A percentile compares a stretch with the other conserved stretches of the same genome.
These are phyloP conservation scores for Brenthis hecate DNA, from an alignment of 2,888 invertebrate species.

Conservation along the genomic window DNA sequence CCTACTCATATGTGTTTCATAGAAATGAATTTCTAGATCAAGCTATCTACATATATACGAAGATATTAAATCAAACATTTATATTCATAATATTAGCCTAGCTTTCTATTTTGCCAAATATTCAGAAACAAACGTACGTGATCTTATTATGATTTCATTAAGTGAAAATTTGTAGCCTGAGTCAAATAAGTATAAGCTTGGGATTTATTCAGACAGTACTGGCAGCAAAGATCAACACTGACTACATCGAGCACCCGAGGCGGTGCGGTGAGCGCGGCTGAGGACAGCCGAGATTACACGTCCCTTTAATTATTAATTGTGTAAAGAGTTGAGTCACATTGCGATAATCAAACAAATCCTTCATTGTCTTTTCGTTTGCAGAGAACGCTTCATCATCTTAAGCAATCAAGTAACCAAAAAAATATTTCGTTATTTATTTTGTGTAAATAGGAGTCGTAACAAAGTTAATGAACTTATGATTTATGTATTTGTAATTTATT, in stretches of 20 bases:
- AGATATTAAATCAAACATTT: background rate
- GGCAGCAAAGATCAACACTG: conserved; percentile 66
- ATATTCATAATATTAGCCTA: background rate
- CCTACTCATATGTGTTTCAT: too few species aligned
- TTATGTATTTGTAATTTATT: background rate
- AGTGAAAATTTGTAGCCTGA: conserved; percentile 55
- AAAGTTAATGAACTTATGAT: conserved; percentile 5
- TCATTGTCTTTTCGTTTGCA: conserved; percentile 55
- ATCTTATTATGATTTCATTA: conserved; percentile 66
- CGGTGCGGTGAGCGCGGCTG: conserved; percentile 38
- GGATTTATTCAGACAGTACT: conserved; percentile 65
- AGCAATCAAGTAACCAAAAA: conserved; percentile 31
- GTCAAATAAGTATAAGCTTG: conserved; percentile 50
- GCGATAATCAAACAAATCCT: conserved; percentile 39
- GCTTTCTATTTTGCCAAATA: background rate
- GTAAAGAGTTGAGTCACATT: conserved; percentile 66
- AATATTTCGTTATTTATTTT: conserved; percentile 29
- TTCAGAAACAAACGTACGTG: conserved; percentile 18
- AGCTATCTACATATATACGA: background rate
- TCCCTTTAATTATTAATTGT: conserved; percentile 74
- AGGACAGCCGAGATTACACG: conserved; percentile 63
- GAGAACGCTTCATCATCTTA: conserved; percentile 33
- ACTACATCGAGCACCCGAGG: conserved; percentile 52
- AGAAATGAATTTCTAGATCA: background rate
- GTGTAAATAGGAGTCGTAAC: conserved; percentile 1